Conservation (phyloP, 2,888 invertebrate genomes). For the Miltochrista miniata region DNA sequence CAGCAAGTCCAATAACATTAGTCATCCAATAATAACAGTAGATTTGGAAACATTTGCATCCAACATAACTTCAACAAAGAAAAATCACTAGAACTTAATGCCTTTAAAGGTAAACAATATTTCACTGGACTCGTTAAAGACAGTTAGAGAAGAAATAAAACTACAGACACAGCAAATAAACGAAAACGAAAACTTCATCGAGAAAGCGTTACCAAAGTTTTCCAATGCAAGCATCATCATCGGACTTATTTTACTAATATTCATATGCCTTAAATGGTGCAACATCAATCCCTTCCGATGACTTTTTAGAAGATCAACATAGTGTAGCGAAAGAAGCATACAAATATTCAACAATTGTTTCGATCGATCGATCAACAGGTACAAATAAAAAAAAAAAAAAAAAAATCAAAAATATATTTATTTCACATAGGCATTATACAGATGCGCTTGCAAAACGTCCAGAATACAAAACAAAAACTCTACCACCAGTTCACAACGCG, state of each 20-base stretch:
- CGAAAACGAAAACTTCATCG: neutral
- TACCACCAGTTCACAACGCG: too few species aligned
- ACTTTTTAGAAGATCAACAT: neutral
- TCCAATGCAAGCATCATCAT: neutral
- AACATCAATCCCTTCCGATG: neutral
- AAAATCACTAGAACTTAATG: neutral
- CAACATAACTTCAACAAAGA: neutral
- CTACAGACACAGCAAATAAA: neutral
- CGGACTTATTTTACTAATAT: neutral
- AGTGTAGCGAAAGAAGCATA: neutral
- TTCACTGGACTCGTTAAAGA: neutral
- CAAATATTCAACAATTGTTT: constrained; percentile 2
- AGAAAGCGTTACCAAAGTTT: too few species aligned
- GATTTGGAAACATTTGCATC: neutral
- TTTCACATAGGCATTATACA: too few species aligned
- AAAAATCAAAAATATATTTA: too few species aligned
- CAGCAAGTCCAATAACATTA: neutral
- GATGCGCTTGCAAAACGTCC: too few species aligned
- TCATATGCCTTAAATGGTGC: neutral
- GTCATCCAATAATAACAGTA: neutral
- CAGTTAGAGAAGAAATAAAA: neutral
- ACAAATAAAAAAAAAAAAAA: too few species aligned
- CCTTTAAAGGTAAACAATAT: neutral
- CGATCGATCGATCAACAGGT: neutral
- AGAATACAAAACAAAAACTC: too few species aligned